These are phyloP conservation scores for Monodelphis domestica DNA, from an alignment of 2,797 vertebrate genomes.

Conservation along the genomic window DNA sequence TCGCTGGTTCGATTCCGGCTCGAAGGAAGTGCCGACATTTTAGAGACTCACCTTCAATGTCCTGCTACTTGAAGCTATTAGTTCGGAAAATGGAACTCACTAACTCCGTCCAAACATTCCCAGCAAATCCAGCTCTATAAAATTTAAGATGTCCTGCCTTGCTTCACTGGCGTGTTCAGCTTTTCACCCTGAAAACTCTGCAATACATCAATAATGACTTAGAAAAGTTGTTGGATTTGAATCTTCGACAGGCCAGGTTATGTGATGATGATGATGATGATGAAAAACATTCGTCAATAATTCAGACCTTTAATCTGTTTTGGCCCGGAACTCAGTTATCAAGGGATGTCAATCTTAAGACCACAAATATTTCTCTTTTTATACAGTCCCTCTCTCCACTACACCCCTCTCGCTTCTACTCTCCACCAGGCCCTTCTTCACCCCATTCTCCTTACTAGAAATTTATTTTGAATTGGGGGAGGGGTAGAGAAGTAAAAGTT, in stretches of 20 bases:
- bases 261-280: too few relatives aligned
- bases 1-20: conserved; percentile 97
- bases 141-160: too few relatives aligned
- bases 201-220: neutral
- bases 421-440: neutral
- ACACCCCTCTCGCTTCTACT: neutral
- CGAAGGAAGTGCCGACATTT: conserved; percentile 85
- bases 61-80: accelerated
- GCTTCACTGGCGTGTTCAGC: too few relatives aligned
- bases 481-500: neutral
- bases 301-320: neutral
- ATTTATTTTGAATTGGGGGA: neutral
- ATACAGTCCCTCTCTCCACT: neutral
- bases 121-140: too few relatives aligned
- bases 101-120: neutral
- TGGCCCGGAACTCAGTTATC: neutral
- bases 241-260: neutral
- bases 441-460: neutral
- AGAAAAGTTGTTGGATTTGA: neutral
- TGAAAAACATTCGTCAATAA: neutral
- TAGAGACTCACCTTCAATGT: neutral
- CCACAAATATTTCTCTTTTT: neutral
- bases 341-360: neutral
- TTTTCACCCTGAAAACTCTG: too few relatives aligned
- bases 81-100: neutral